phyloP scores from a whole-genome alignment of 2,888 invertebrate species.

The Macrophya annulata region DNA sequence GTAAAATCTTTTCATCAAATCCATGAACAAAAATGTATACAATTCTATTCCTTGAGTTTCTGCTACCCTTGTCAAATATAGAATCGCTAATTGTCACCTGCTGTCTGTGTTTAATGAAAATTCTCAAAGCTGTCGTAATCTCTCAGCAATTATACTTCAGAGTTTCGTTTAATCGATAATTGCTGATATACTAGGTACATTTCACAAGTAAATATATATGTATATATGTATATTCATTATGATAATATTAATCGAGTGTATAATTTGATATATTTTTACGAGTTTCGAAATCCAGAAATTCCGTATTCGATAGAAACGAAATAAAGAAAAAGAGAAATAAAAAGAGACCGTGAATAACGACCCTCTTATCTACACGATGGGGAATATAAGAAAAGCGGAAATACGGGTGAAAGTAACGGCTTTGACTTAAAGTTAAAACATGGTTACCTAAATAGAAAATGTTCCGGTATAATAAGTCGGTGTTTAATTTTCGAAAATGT shows the following conservation, averaged over 20 bases:
- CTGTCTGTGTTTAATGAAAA: neutral
- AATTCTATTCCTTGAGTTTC: no score
- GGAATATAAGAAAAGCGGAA: neutral
- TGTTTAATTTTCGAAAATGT: slow-evolving; percentile 18
- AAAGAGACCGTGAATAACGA: neutral
- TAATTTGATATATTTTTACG: neutral
- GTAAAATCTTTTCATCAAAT: no score
- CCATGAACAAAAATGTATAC: no score
- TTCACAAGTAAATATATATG: no score
- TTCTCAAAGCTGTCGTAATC: neutral
- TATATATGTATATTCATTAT: neutral
- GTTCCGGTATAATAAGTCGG: slow-evolving; percentile 35
- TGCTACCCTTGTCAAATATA: neutral
- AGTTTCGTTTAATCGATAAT: slow-evolving; percentile 5
- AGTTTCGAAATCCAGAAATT: neutral
- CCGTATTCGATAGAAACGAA: neutral
- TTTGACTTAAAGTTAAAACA: neutral
- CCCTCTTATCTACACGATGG: neutral
- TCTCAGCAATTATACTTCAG: neutral
- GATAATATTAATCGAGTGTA: slow-evolving; percentile 1
- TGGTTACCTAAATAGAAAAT: neutral
- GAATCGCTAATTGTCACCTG: neutral
- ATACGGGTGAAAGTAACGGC: neutral
- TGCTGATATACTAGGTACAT: neutral
- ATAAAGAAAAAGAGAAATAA: neutral